Evolutionary conservation across 2,113 vertebrate species (phyloP).

Genomic region (Lepisosteus oculatus): DNA sequence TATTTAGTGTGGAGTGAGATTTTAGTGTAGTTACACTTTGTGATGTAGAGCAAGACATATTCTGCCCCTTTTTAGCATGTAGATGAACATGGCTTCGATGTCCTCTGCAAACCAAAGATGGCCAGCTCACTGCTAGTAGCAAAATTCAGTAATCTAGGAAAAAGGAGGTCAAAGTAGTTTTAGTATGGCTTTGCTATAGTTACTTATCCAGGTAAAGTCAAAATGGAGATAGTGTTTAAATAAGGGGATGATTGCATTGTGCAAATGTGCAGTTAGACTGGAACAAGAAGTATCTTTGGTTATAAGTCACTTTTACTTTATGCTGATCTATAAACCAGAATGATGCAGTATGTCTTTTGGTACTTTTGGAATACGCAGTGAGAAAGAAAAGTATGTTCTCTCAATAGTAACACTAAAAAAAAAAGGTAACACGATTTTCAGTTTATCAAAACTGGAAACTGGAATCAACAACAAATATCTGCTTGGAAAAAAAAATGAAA

Average conservation of each 20-base stretch:
- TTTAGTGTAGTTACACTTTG: constrained; percentile 73
- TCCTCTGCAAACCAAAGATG: constrained; percentile 82
- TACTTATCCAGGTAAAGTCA: constrained; percentile 70
- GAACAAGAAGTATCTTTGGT: background rate
- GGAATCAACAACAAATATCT: too few species aligned
- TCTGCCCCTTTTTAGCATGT: constrained; percentile 64
- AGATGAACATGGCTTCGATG: constrained; percentile 64
- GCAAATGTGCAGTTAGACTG: constrained; percentile 3
- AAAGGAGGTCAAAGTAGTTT: constrained; percentile 27
- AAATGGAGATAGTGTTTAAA: constrained; percentile 78
- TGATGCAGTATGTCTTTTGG: background rate
- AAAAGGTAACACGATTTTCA: background rate
- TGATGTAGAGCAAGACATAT: constrained; percentile 55
- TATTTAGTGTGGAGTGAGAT: constrained; percentile 78
- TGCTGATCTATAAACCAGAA: background rate
- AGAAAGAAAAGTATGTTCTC: background rate
- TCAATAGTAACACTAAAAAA: background rate
- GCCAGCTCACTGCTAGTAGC: constrained; percentile 80
- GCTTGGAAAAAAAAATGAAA: background rate
- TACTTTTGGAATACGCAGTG: constrained; percentile 3
- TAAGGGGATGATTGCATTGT: constrained; percentile 74
- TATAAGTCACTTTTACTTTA: background rate
- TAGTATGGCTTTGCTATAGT: constrained; percentile 58
- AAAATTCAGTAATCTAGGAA: constrained; percentile 61
- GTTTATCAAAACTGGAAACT: background rate